These are phyloP conservation scores for Cichladusa arquata DNA, from an alignment of 2,113 vertebrate species.

Conservation along the genomic window DNA sequence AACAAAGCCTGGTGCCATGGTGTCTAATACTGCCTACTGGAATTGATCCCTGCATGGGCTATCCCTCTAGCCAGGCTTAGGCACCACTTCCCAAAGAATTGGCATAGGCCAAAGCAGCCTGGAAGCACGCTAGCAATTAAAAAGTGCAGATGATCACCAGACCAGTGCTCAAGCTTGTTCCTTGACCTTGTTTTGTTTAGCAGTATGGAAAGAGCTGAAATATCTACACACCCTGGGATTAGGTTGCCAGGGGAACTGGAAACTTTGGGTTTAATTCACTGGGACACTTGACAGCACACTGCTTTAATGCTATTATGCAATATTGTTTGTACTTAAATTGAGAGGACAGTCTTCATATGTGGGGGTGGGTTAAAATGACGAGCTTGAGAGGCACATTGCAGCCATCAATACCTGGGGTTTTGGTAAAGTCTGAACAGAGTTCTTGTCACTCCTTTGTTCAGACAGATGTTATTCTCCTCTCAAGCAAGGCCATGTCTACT, in stretches of 20 bases:
- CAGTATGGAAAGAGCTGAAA: neutral
- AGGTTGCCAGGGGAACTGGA: neutral
- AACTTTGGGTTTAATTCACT: neutral
- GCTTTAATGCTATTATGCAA: neutral
- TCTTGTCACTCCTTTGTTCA: neutral
- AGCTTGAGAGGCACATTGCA: neutral
- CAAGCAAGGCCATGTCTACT: neutral
- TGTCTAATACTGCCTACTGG: neutral
- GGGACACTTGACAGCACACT: neutral
- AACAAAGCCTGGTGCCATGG: neutral
- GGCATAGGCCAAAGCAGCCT: neutral
- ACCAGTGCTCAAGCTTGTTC: neutral
- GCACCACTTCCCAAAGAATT: neutral
- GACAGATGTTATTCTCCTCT: neutral
- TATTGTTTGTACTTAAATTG: neutral
- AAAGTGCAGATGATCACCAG: neutral
- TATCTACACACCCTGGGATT: neutral
- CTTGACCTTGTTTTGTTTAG: neutral
- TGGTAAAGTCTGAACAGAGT: neutral
- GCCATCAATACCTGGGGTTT: neutral
- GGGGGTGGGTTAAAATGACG: neutral
- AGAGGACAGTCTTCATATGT: neutral
- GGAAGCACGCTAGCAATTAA: neutral
- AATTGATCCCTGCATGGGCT: neutral
- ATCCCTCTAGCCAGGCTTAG: neutral